Evolutionary conservation across 2,888 invertebrate species (phyloP).

Genomic region (Sceliomorpha sp.): DNA sequence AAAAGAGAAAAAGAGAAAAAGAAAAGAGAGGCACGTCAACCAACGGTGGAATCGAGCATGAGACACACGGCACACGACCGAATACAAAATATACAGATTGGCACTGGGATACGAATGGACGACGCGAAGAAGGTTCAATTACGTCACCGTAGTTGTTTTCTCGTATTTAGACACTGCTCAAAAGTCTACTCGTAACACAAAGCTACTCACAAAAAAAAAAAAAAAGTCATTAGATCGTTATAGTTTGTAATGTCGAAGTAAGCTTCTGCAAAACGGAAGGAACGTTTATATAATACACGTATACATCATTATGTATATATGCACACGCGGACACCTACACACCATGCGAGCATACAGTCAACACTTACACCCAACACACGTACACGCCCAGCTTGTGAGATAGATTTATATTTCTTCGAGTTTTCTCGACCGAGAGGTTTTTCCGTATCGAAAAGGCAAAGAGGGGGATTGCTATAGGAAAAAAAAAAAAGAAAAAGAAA

Average conservation of each 20-base stretch:
- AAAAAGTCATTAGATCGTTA: constrained; percentile 80
- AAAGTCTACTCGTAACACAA: constrained; percentile 75
- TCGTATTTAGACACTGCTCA: constrained; percentile 75
- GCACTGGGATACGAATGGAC: constrained; percentile 47
- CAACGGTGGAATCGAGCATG: too few relatives aligned
- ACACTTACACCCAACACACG: too few relatives aligned
- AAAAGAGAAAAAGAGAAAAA: too few relatives aligned
- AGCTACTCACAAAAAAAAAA: constrained; percentile 77
- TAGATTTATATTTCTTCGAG: constrained; percentile 74
- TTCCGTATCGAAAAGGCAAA: not conserved
- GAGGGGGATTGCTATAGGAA: not conserved
- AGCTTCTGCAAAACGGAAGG: constrained; percentile 50
- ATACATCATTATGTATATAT: constrained; percentile 42
- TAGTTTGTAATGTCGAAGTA: constrained; percentile 73
- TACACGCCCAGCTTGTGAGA: constrained; percentile 74
- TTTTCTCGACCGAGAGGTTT: constrained; percentile 49
- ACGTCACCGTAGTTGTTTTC: constrained; percentile 58
- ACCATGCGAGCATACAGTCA: too few relatives aligned
- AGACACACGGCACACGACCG: too few relatives aligned
- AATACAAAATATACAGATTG: too few relatives aligned
- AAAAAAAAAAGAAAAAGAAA: constrained; percentile 8
- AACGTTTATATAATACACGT: constrained; percentile 37
- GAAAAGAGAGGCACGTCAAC: too few relatives aligned
- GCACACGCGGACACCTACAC: constrained; percentile 34
- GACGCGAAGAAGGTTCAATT: constrained; percentile 18